Percentiles rank a stretch among this genome's conserved stretches.
Evolutionary conservation across 2,113 vertebrate genomes (phyloP).

Genomic region (Plestiodon gilberti): DNA sequence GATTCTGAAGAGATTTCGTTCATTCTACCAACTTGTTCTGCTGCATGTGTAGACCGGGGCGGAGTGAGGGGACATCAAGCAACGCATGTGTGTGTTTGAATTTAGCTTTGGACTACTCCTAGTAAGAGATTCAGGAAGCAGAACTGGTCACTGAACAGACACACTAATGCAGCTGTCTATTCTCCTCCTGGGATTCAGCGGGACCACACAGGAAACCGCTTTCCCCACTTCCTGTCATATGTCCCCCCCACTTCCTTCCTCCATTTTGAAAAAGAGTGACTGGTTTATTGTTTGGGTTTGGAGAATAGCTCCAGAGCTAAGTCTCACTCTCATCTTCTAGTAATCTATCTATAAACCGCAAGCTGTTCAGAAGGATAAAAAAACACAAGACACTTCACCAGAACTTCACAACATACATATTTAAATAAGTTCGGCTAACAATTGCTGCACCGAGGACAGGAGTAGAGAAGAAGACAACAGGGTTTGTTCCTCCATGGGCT

Average conservation of each 20-base stretch:
- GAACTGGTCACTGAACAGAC: neutral
- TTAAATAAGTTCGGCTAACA: constrained; percentile 55
- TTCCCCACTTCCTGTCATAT: neutral
- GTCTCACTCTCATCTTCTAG: too few species aligned
- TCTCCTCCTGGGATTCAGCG: neutral
- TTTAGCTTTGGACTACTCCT: too few species aligned
- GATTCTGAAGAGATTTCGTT: too few species aligned
- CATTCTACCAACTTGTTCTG: neutral
- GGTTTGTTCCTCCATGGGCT: fast-evolving
- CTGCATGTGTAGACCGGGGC: neutral
- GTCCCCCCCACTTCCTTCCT: neutral
- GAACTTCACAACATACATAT: constrained; percentile 43
- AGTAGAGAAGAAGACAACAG: neutral
- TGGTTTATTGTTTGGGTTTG: neutral
- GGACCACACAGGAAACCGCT: neutral
- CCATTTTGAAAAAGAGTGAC: neutral
- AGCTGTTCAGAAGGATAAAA: too few species aligned
- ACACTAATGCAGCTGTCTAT: neutral
- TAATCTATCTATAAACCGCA: neutral
- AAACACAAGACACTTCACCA: constrained; percentile 38
- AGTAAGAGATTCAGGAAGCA: neutral
- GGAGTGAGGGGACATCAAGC: neutral
- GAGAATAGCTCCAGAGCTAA: neutral
- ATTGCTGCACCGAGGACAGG: constrained; percentile 43
- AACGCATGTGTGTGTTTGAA: too few species aligned